Percentiles rank a stretch among this genome's conserved stretches.
phyloP scores from a whole-genome alignment of 2,797 vertebrate species.

The Notoglanidium macrostoma region DNA sequence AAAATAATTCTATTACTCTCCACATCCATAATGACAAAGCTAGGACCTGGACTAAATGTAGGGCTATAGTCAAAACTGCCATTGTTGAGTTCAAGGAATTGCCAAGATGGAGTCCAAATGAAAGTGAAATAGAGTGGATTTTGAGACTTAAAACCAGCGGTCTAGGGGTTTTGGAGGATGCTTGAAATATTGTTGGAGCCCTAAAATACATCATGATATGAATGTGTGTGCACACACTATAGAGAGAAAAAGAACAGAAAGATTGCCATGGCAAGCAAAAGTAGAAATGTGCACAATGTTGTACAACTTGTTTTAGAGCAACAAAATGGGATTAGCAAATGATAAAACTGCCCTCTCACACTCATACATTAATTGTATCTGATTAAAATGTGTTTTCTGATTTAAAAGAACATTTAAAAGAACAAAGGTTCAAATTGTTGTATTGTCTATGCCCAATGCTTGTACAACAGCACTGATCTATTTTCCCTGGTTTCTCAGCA shows the following conservation, averaged over 20 bases:
- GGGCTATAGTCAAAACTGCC: not conserved
- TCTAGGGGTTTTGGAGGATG: not conserved
- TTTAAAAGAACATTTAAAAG: too few species aligned
- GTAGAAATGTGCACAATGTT: too few species aligned
- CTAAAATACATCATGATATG: not conserved
- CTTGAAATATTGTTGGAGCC: not conserved
- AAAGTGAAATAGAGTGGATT: not conserved
- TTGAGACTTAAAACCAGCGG: not conserved
- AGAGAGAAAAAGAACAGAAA: too few species aligned
- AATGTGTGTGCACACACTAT: not conserved
- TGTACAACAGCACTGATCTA: not conserved
- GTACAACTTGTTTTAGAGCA: too few species aligned
- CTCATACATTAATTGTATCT: too few species aligned
- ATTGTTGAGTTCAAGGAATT: not conserved
- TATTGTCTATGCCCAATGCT: too few species aligned
- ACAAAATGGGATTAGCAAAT: too few species aligned
- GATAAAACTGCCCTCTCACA: too few species aligned
- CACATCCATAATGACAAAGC: not conserved
- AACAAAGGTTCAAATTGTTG: too few species aligned
- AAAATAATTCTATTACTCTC: not conserved
- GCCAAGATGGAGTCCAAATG: not conserved
- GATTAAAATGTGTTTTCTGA: too few species aligned
- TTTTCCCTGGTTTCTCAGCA: not conserved
- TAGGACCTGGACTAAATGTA: not conserved
- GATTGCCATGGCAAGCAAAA: too few species aligned